phyloP scores from a whole-genome alignment of 2,113 vertebrate species.

The Etheostoma spectabile region DNA sequence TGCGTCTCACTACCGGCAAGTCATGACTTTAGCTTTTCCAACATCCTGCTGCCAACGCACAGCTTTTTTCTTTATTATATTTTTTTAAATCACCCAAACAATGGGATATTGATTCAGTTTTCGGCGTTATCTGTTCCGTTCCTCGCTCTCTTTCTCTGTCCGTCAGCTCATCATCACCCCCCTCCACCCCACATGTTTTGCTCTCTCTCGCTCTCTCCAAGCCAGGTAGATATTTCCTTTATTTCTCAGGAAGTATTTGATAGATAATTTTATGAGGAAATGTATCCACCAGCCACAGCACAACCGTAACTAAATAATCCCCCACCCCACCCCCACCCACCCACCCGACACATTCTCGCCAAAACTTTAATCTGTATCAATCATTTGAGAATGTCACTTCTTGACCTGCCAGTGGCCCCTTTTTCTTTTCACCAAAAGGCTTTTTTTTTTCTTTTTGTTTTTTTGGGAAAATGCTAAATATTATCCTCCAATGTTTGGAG shows the following conservation, averaged over 20 bases:
- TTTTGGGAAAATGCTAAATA: conserved; percentile 23
- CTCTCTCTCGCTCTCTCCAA: conserved; percentile 13
- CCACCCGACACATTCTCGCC: conserved; percentile 12
- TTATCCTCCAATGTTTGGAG: conserved; percentile 81
- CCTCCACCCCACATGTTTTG: too few relatives aligned
- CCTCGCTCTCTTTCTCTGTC: not conserved
- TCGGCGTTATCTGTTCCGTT: not conserved
- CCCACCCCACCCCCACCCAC: too few relatives aligned
- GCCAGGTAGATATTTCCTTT: conserved; percentile 78
- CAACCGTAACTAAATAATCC: conserved; percentile 40
- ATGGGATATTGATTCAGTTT: not conserved
- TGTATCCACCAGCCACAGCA: conserved; percentile 68
- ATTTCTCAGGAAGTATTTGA: conserved; percentile 81
- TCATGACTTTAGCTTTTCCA: not conserved
- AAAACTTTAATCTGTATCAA: not conserved
- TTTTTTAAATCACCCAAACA: not conserved
- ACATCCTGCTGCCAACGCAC: conserved; percentile 15
- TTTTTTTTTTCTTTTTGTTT: not conserved
- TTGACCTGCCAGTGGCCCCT: conserved; percentile 21
- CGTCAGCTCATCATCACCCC: not conserved
- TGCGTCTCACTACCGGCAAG: not conserved
- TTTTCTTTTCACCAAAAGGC: conserved; percentile 61
- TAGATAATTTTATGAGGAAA: conserved; percentile 74
- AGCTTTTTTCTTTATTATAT: not conserved
- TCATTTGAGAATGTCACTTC: not conserved